Evolutionary conservation across 1,140 invertebrate species (phyloP), one percentile per base, ranked within the genome.

Genomic region (Holotrichia oblita): DNA sequence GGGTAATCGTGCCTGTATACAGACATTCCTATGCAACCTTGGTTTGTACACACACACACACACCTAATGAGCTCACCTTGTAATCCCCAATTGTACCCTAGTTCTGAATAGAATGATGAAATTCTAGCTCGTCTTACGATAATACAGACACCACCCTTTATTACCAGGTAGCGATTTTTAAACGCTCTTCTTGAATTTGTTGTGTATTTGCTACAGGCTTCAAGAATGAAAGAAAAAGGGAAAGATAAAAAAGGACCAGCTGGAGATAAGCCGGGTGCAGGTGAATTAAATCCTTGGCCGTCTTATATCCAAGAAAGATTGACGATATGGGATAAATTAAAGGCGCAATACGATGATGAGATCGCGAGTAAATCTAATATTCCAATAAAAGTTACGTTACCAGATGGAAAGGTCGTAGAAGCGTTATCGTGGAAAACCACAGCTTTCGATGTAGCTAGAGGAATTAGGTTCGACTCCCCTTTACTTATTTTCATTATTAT

Each of bases 391-490:
- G 90, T 97, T 2, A 96, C 93, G 0, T 85, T 97, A 17, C 95
- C 95, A 6, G 96, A 98, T 91, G 96, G 96, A 0, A 96, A 96
- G 87, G 89, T 92, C 64, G 88, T 99, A 6, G 91, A 95, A 78
- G 98, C 90, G 0, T 89, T 94, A 80, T 94, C 97, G 1, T 99
- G 98, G 98, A 92, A 92, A 80, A 98, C 96, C 3, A 97, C 96
- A 17, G 97, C 98, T 2, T 98, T 97, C 87, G 93, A 99, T 83
- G 89, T 99, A 59, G 98, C 98, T 6, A 93, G 92, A 84, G 92
- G 94, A 73, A 99, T 99, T 79, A 85, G 84, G 84, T 85, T 55
- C 2, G 76, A 64, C 34, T 77, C 24, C 9, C 3, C n/a, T n/a
- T n/a, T n/a, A n/a, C 44, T n/a, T n/a, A n/a, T n/a, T n/a, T n/a